Evolutionary conservation across 2,888 invertebrate species (phyloP), one percentile per base, ranked within the genome.

Genomic region (Metopia argyrocephala): DNA sequence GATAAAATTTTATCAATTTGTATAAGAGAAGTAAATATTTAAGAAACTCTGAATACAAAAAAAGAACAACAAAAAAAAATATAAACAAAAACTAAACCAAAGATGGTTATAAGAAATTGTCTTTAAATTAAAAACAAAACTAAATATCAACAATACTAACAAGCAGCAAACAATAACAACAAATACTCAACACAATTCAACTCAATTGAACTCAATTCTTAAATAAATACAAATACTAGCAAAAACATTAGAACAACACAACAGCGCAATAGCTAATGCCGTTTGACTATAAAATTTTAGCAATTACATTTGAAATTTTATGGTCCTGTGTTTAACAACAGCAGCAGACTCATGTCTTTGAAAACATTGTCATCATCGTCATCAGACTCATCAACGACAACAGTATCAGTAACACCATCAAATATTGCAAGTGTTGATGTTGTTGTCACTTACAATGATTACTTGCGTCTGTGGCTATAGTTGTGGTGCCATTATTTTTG

Each of bases 1-100:
- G n/a, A n/a, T n/a, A 25, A 56, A 65, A 73, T 74, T 52, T 31
- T 70, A 70, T 70, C 70, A 70, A 27, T 65, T 79, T 31, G n/a
- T 50, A 9, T 25, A 54, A 45, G 66, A 61, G 79, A 65, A 79
- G 69, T 70, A 75, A 70, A 79, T 79, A 75, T 79, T 79, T 79
- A 52, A 66, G 61, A 66, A n/a, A 50, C 21, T n/a, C n/a, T n/a
- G n/a, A n/a, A n/a, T n/a, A n/a, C n/a, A n/a, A n/a, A n/a, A 62
- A 73, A 28, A 28, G 46, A 46, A 56, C 23, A 27, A 21, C 4
- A 31, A 9, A 48, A n/a, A 15, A 18, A 6, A 1, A 38, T n/a
- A 1, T 7, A 62, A 3, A 62, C 18, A n/a, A n/a, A n/a, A n/a
- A 45, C 38, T 9, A 7, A 28, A 25, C 5, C 15, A 25, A 69